Conservation (phyloP, 1,140 invertebrate species). For the Epicauta chinensis region DNA sequence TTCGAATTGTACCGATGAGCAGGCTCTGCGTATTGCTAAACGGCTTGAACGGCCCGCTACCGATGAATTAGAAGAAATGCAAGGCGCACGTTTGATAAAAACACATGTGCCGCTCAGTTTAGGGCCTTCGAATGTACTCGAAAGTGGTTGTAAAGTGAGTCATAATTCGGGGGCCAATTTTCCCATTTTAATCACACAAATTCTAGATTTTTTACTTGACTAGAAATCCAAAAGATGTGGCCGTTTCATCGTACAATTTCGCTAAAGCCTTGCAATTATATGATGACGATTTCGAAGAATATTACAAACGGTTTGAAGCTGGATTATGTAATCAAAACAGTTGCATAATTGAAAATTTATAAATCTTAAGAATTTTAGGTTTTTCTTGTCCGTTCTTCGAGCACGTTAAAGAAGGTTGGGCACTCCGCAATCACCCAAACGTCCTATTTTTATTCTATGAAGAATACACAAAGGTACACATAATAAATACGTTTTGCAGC, state of each 20-base stretch:
- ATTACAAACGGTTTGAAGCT: background rate
- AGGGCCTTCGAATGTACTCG: conserved; percentile 55
- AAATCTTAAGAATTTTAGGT: conserved; percentile 6
- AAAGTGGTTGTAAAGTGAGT: conserved; percentile 51
- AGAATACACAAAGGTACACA: conserved; percentile 54
- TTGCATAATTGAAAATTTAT: conserved; percentile 3
- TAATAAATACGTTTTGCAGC: too few relatives aligned
- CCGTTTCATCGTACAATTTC: conserved; percentile 87
- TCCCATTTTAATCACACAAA: background rate
- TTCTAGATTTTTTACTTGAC: conserved; percentile 79
- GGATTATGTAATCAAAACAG: background rate
- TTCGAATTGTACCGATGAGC: conserved; percentile 4
- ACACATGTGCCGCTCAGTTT: conserved; percentile 61
- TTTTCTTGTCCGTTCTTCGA: conserved; percentile 46
- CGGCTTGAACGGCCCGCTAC: too few relatives aligned
- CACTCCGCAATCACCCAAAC: conserved; percentile 54
- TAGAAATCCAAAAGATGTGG: conserved; percentile 87
- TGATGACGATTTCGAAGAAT: conserved; percentile 20
- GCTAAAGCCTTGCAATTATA: conserved; percentile 49
- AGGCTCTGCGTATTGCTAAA: too few relatives aligned
- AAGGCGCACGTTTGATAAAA: conserved; percentile 65
- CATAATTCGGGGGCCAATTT: background rate
- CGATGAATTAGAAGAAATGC: conserved; percentile 46
- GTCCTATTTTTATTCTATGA: conserved; percentile 71
- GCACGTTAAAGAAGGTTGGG: conserved; percentile 65